These are phyloP conservation scores for Aleiodes leptofemur DNA, from an alignment of 2,888 invertebrate genomes.

Conservation along the genomic window DNA sequence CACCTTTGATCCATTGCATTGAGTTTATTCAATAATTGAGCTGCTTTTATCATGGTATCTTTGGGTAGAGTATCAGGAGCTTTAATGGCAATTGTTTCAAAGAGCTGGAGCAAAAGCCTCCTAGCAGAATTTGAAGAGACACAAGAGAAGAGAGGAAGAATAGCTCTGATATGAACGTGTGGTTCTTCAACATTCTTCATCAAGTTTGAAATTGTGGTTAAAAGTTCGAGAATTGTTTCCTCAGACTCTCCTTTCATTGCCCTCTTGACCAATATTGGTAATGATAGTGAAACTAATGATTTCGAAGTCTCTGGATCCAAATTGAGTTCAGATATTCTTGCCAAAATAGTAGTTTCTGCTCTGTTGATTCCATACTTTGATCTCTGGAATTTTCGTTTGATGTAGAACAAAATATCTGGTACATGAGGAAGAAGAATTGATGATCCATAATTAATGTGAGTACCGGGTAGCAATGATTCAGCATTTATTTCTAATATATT, in stretches of 20 bases:
- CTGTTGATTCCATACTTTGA: conserved; percentile 80
- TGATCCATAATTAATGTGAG: conserved; percentile 82
- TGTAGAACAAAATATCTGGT: conserved; percentile 81
- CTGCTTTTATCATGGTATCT: conserved; percentile 76
- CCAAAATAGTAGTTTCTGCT: conserved; percentile 84
- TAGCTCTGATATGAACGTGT: conserved; percentile 81
- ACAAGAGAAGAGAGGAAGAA: conserved; percentile 85
- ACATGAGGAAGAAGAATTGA: conserved; percentile 86
- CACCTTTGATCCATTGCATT: conserved; percentile 92
- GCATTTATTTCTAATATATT: conserved; percentile 36
- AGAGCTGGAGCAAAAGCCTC: conserved; percentile 81
- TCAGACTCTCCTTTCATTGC: conserved; percentile 80
- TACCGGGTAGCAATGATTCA: conserved; percentile 64
- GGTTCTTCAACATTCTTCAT: conserved; percentile 82
- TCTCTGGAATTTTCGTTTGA: conserved; percentile 81
- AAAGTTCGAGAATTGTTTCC: conserved; percentile 82
- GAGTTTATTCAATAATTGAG: conserved; percentile 80
- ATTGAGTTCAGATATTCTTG: conserved; percentile 86
- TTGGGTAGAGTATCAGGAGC: conserved; percentile 66
- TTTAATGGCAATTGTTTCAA: conserved; percentile 79
- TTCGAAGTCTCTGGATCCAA: conserved; percentile 82
- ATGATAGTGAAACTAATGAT: conserved; percentile 81
- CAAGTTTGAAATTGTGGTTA: conserved; percentile 86
- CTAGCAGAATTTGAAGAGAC: conserved; percentile 82
- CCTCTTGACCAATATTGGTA: conserved; percentile 85